Evolutionary conservation across 1,140 invertebrate species (phyloP), one percentile per base, ranked within the genome.

Genomic region (Grapholita molesta): DNA sequence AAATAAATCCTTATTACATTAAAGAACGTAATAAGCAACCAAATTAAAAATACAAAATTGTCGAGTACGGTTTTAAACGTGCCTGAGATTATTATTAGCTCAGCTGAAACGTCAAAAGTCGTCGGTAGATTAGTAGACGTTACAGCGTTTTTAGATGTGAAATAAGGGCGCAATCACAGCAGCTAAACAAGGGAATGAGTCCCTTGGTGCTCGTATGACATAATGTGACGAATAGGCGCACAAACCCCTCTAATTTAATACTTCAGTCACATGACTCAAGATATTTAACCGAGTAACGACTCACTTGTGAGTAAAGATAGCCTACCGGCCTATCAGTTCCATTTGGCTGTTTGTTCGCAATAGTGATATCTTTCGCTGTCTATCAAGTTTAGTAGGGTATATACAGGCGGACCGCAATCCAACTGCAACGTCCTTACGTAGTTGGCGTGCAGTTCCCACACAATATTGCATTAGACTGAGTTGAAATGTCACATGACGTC

Each of bases 181-280:
- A 18, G 25, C 23, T 15, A 65, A 42, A 52, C 65, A 67, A 28
- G 35, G 35, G 32, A 38, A 67, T 52, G 65, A 11, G 12, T 35
- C 65, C 65, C 65, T 42, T 8, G 65, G 38, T 38, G n/a, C 65
- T 67, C 65, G 65, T 52, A 67, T 67, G 65, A 67, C 42, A 52
- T 67, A 67, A 67, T 67, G 65, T 67, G 65, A 67, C 42, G 65
- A 67, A 67, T 67, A 38, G 42, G 65, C 18, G 32, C 35, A 48
- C 35, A 38, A 28, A 28, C 35, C 32, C 33, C 65, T 67, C 65
- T 38, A 67, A 67, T 67, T 67, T 67, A 67, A 67, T 67, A 67
- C 65, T 38, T 38, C 24, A 23, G 12, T 2, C 23, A 12, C 23
- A 61, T 61, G 28, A 61, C 11, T n/a, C 12, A 6, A 24, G 1